Evolutionary conservation across 2,113 vertebrate genomes (phyloP).

Genomic region (Clupea harengus): DNA sequence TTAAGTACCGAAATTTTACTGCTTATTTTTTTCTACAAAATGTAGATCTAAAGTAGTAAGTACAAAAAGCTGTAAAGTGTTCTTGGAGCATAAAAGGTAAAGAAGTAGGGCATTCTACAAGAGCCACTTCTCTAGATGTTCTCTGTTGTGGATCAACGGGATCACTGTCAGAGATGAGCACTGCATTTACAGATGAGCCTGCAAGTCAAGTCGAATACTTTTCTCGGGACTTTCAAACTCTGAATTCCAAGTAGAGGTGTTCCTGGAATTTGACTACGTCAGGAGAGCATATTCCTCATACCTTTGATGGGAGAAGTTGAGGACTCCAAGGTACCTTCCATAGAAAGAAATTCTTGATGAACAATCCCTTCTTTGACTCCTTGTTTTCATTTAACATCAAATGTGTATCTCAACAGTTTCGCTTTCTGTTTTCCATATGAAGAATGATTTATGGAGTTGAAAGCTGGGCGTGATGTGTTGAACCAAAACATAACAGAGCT

Average conservation of each 20-base stretch:
- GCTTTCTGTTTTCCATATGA: background rate
- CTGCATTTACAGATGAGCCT: too few species aligned
- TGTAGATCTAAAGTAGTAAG: too few species aligned
- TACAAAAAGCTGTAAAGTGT: too few species aligned
- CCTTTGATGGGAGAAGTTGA: too few species aligned
- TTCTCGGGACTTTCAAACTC: too few species aligned
- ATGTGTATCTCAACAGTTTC: background rate
- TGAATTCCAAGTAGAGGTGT: too few species aligned
- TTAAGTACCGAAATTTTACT: background rate
- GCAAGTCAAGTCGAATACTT: too few species aligned
- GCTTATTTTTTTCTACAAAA: background rate
- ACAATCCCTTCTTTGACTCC: background rate
- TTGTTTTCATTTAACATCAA: background rate
- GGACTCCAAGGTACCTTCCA: too few species aligned
- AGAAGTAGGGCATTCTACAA: too few species aligned
- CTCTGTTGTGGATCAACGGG: background rate
- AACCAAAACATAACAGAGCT: background rate
- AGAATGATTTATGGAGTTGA: slow-evolving; percentile 4
- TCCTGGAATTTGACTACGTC: too few species aligned
- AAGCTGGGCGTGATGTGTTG: background rate
- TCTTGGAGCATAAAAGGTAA: too few species aligned
- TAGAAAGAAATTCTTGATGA: background rate
- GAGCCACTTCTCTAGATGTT: background rate
- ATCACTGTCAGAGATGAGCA: background rate
- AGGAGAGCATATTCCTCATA: too few species aligned